Base-by-base conservation (phyloP, 2,113 vertebrate species). In the Smithornis capensis region DNA sequence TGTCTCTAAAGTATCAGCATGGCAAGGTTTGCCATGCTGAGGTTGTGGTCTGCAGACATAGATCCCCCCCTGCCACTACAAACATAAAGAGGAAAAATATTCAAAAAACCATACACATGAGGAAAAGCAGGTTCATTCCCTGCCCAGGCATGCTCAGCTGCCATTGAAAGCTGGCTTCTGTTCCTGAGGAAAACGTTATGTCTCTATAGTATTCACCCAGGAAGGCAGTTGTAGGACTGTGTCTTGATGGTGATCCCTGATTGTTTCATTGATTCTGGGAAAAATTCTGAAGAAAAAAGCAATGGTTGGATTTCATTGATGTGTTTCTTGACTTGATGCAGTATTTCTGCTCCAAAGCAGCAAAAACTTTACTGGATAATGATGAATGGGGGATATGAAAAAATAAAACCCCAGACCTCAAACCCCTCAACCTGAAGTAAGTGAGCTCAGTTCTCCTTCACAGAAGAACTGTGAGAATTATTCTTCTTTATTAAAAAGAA, bases 401-500 rank as follows among this genome's bases (percentile, higher is more conserved):
- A 44, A 12, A 8, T 0, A 55, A 74, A 45, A 37, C 3, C 22
- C 21, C 33, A 21, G 14, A 21, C 16, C 33, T 47, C 35, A 21
- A 40, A 13, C 18, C 56, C 23, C 57, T 47, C 25, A 94, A 92
- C 64, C 82, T 83, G 50, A 25, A 94, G 86, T 84, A 88, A 89
- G 69, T 63, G 73, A 91, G 75, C 92, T 97, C 87, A 91, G 82
- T 83, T 98, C 90, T 96, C 70, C 77, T 96, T 94, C 89, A 90
- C 62, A 76, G 96, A 93, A 91, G 75, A 97, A 96, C 93, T 97
- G 94, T 96, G 96, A 98, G 96, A 97, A 97, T 97, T 97, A 96
- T 97, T 98, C 82, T 97, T 97, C 97, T 97, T 94, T 96, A 92
- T 94, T 96, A 94, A 96, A 98, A 97, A 97, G 84, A 93, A 95